Base-by-base conservation (phyloP, 2,888 invertebrate species). In the Thecophora atra region DNA sequence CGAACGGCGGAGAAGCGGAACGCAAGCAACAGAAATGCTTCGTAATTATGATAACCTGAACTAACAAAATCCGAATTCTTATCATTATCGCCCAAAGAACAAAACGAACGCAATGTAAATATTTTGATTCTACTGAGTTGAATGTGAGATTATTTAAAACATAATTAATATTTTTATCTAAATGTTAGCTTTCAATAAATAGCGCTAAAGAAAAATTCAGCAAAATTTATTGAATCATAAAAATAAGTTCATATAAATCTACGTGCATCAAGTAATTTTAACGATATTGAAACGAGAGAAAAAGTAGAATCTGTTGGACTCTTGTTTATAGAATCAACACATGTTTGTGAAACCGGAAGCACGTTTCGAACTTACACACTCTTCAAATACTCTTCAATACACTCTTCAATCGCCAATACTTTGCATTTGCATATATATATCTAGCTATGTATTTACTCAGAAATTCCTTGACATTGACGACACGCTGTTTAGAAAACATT, bases 21-120 rank as follows among this genome's bases (percentile, higher is more conserved):
- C n/a, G 68, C 72, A 74, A 76, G 75, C 78, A 79, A 75, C 78
- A 78, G 80, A 79, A 81, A 81, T 81, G 75, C 77, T 78, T 81
- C 37, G 37, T 81, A 82, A 82, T 80, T 80, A 78, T 77, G 77
- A 78, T 77, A 78, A 77, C 70, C 19, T 54, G 64, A 42, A 30
- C 24, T 56, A 56, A 56, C 42, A 68, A 44, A 56, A 24, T 8
- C 28, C 51, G 26, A 13, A 37, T 26, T 24, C 30, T 30, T 54
- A 67, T 54, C 42, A 54, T 58, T 26, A 58, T 51, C 26, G 21
- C 5, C 8, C 51, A 58, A 58, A 17, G 8, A 58, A 58, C 21
- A 21, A 58, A 24, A 15, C 51, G 17, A 58, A 58, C 58, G 3
- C 58, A 26, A 13, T 58, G 17, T 51, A 37, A 1, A 37, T 37